Evolutionary conservation across 53 echinoderm and acorn worm genomes (phyloP).

Genomic region (Zoroaster sp.): DNA sequence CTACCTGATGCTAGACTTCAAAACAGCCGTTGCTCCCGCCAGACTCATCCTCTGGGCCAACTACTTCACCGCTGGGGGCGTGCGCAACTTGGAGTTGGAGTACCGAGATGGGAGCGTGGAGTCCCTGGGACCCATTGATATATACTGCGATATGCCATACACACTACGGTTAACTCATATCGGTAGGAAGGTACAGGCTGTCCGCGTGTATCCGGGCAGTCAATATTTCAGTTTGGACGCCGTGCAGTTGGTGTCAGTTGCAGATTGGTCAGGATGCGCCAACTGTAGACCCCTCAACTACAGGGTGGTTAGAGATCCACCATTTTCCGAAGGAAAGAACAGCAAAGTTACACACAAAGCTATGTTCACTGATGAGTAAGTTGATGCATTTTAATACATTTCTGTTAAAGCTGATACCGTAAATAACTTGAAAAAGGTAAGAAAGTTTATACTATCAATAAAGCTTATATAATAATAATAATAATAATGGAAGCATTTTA

Average conservation of each 20-base stretch:
- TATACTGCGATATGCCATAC: conserved; percentile 84
- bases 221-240: conserved; percentile 71
- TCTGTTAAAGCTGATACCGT: no score
- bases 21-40: conserved; percentile 57
- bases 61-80: conserved; percentile 33
- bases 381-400: no score
- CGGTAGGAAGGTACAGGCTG: conserved; percentile 14
- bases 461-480: no score
- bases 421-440: no score
- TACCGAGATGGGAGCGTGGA: conserved; percentile 43
- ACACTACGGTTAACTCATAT: conserved; percentile 67
- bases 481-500: no score
- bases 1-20: conserved; percentile 74
- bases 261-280: conserved; percentile 47
- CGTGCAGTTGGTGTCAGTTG: conserved; percentile 74
- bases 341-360: not conserved
- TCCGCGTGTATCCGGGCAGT: conserved; percentile 55
- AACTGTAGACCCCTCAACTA: conserved; percentile 63
- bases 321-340: conserved; percentile 44
- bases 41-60: conserved; percentile 79
- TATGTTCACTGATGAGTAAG: conserved; percentile 62
- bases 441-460: no score
- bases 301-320: conserved; percentile 64
- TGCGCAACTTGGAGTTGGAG: conserved; percentile 63
- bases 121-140: conserved; percentile 66